Conservation (phyloP, 2,797 vertebrate genomes). For the Euphonia xanthogaster region DNA sequence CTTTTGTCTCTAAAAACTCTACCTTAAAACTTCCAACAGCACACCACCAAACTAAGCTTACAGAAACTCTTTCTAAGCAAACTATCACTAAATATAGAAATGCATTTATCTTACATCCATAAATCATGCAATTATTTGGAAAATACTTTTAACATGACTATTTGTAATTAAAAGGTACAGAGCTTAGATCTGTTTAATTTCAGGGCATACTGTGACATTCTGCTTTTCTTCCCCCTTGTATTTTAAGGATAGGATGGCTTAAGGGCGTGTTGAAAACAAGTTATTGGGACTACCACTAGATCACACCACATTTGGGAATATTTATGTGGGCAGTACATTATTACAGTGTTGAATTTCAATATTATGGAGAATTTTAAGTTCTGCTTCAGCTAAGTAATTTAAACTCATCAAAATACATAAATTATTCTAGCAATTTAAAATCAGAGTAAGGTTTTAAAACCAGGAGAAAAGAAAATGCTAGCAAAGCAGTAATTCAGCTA, state of each 20-base stretch:
- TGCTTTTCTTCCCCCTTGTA: neutral
- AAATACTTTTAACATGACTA: constrained; percentile 36
- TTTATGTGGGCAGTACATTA: neutral
- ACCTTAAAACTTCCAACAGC: neutral
- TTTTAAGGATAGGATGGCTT: neutral
- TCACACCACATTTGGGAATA: neutral
- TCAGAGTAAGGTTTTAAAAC: neutral
- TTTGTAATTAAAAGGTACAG: constrained; percentile 39
- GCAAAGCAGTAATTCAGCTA: neutral
- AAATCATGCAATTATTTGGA: constrained; percentile 55
- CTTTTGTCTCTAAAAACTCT: neutral
- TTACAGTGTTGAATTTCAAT: neutral
- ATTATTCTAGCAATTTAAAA: neutral
- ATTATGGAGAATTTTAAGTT: neutral
- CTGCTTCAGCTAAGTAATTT: neutral
- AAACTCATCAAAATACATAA: neutral
- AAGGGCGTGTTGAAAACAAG: neutral
- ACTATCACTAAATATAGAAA: constrained; percentile 39
- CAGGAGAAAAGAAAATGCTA: neutral
- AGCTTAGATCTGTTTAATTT: constrained; percentile 38
- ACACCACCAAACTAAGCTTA: neutral
- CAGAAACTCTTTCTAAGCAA: neutral
- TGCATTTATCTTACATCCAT: neutral
- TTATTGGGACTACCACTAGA: neutral
- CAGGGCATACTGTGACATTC: neutral